These are phyloP conservation scores for Hippocampus guttulatus DNA, from an alignment of 2,113 vertebrate genomes.

Conservation along the genomic window DNA sequence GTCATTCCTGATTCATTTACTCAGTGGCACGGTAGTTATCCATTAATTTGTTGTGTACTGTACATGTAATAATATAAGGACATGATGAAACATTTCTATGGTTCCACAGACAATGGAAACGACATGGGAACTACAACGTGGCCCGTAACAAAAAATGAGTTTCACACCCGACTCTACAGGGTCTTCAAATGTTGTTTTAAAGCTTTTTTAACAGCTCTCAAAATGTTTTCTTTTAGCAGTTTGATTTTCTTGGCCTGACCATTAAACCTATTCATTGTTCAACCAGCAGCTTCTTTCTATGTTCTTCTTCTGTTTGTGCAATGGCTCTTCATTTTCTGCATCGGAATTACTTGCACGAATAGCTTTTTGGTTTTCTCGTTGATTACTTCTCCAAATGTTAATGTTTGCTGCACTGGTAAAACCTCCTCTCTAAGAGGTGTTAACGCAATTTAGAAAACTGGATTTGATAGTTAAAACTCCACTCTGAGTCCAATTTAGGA, in stretches of 20 bases:
- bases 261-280: too few species aligned
- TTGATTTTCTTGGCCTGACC: too few species aligned
- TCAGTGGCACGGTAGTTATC: too few species aligned
- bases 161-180: too few species aligned
- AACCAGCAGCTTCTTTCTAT: too few species aligned
- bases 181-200: not conserved
- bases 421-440: not conserved
- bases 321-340: not conserved
- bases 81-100: too few species aligned
- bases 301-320: not conserved
- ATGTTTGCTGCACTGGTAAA: not conserved
- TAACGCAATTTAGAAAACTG: not conserved
- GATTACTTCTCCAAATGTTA: not conserved
- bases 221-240: too few species aligned
- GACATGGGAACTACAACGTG: too few species aligned
- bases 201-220: not conserved
- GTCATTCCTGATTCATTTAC: slow-evolving; percentile 4
- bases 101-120: too few species aligned
- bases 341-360: not conserved
- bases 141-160: too few species aligned
- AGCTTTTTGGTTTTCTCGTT: not conserved
- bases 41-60: too few species aligned
- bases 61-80: too few species aligned
- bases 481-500: not conserved
- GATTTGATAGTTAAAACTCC: not conserved